phyloP scores from a whole-genome alignment of 2,113 vertebrate species.

The Hippoglossus stenolepis region DNA sequence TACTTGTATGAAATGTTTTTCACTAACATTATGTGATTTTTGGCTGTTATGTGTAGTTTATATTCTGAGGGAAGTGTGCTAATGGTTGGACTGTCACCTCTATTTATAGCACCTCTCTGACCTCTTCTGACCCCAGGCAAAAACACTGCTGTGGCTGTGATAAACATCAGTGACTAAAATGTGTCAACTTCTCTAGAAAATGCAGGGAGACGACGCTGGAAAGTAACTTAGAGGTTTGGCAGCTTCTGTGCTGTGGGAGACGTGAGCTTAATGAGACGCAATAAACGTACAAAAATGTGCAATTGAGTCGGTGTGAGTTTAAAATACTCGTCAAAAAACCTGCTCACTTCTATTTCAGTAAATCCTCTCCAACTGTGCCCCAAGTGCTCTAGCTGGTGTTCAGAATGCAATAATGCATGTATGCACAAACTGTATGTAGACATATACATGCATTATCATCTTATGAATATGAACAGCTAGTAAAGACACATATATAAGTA shows the following conservation, averaged over 20 bases:
- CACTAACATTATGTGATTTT: no score
- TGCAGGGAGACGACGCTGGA: not conserved
- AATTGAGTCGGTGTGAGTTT: not conserved
- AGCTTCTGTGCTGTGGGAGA: constrained; percentile 1
- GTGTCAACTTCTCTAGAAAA: constrained; percentile 62
- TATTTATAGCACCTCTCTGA: constrained; percentile 35
- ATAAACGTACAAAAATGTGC: not conserved
- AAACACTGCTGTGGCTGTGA: constrained; percentile 37
- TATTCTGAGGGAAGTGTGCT: constrained; percentile 15
- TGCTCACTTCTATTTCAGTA: not conserved
- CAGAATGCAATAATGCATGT: not conserved
- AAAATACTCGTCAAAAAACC: constrained; percentile 6
- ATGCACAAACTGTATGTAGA: not conserved
- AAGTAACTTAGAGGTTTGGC: constrained; percentile 1
- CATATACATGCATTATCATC: not conserved
- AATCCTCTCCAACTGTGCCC: not conserved
- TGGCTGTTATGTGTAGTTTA: not conserved
- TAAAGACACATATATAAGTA: no score
- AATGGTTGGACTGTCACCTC: constrained; percentile 22
- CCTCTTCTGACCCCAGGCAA: constrained; percentile 32
- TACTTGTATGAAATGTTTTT: not conserved
- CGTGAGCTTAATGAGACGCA: not conserved
- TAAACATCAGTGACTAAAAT: constrained; percentile 53
- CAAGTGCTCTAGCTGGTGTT: not conserved
- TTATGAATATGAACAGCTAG: not conserved